Evolutionary conservation across 1,140 invertebrate species (phyloP).

Genomic region (Leptinotarsa defecta): DNA sequence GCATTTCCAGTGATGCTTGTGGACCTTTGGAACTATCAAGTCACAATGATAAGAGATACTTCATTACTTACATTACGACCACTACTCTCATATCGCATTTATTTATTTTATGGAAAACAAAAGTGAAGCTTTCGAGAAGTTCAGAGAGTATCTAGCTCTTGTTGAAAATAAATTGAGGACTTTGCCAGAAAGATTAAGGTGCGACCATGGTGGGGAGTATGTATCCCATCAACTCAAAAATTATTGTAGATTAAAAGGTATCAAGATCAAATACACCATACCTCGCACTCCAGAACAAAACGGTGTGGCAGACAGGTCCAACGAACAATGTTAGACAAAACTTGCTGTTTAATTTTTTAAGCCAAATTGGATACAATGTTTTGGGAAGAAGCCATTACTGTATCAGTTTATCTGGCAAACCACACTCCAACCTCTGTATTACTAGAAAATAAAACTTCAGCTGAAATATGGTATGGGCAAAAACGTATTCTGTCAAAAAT

Average conservation of each 20-base stretch:
- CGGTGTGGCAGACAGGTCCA: not conserved
- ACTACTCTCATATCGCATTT: not conserved
- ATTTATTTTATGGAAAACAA: not conserved
- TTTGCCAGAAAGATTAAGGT: not conserved
- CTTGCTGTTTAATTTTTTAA: not conserved
- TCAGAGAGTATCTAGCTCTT: not conserved
- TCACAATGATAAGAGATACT: not conserved
- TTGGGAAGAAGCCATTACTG: not conserved
- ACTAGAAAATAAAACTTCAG: conserved; percentile 39
- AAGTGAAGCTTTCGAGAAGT: not conserved
- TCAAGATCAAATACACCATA: not conserved
- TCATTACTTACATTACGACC: not conserved
- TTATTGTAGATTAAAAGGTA: not conserved
- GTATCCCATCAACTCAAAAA: not conserved
- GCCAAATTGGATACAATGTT: not conserved
- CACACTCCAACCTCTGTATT: conserved; percentile 20
- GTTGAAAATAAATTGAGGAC: not conserved
- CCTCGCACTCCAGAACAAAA: not conserved
- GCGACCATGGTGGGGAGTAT: not conserved
- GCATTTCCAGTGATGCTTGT: not conserved
- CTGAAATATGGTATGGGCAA: conserved; percentile 48
- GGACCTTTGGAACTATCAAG: not conserved
- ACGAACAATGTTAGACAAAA: not conserved
- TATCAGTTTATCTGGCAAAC: conserved; percentile 15
- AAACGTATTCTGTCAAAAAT: conserved; percentile 44